A percentile compares a stretch with the other conserved stretches of the same genome.
phyloP scores from a whole-genome alignment of 2,888 invertebrate species.

The Hoplodrina blanda region DNA sequence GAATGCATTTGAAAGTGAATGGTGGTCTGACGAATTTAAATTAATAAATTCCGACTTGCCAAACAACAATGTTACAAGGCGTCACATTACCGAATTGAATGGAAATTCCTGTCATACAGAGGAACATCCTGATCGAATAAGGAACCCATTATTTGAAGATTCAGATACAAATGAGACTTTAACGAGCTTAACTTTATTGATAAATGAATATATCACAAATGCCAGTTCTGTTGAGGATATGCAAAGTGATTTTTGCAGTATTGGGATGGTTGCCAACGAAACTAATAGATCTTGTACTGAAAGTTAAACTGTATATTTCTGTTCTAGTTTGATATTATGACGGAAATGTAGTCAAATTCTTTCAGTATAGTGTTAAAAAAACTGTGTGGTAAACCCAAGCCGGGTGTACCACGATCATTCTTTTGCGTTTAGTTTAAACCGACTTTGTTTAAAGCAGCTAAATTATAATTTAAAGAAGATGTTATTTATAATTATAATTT shows the following conservation, averaged over 20 bases:
- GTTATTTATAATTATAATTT: slow-evolving; percentile 7
- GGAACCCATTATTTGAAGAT: slow-evolving; percentile 28
- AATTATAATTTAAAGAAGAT: not conserved
- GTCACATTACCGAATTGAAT: slow-evolving; percentile 44
- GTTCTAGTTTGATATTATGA: slow-evolving; percentile 4
- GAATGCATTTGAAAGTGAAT: slow-evolving; percentile 24
- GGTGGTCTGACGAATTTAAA: slow-evolving; percentile 30
- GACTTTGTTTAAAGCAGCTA: not conserved
- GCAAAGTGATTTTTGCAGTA: slow-evolving; percentile 32
- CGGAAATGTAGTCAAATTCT: not conserved
- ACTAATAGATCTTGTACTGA: slow-evolving; percentile 24
- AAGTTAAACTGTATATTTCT: slow-evolving; percentile 20
- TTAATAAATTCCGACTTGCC: slow-evolving; percentile 24
- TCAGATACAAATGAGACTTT: slow-evolving; percentile 29
- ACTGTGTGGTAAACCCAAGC: no score
- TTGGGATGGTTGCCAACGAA: slow-evolving; percentile 41
- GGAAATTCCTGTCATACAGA: slow-evolving; percentile 30
- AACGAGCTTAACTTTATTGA: slow-evolving; percentile 9
- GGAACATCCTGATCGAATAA: slow-evolving; percentile 22
- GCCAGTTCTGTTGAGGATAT: slow-evolving; percentile 25
- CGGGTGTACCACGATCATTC: not conserved
- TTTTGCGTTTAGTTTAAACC: not conserved
- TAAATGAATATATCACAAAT: slow-evolving; percentile 20
- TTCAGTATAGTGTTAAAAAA: not conserved
- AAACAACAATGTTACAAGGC: slow-evolving; percentile 40